Conservation (phyloP, 2,113 vertebrate genomes). For the Oreochromis spilurus region DNA sequence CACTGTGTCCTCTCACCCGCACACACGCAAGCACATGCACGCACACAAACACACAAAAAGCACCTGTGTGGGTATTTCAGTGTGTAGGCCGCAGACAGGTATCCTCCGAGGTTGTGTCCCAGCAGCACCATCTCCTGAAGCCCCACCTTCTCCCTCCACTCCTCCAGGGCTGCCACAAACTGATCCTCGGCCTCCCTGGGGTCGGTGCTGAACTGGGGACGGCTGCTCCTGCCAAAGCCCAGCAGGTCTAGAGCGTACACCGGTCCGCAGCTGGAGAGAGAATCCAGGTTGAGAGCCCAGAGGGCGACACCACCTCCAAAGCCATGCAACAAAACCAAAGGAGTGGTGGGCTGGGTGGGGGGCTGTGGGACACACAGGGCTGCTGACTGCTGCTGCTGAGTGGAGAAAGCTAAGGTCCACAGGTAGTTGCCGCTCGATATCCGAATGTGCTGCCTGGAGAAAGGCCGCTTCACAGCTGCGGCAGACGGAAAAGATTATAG, state of each 20-base stretch:
- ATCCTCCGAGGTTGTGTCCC: slow-evolving; percentile 92
- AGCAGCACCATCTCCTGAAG: slow-evolving; percentile 86
- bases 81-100: slow-evolving; percentile 85
- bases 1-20: not conserved
- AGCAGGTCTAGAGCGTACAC: slow-evolving; percentile 88
- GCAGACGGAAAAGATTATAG: not conserved
- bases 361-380: not conserved
- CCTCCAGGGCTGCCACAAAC: slow-evolving; percentile 87
- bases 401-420: slow-evolving; percentile 85
- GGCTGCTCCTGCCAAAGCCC: slow-evolving; percentile 91
- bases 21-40: not conserved
- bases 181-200: slow-evolving; percentile 81
- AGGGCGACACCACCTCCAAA: slow-evolving; percentile 90
- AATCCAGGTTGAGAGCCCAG: slow-evolving; percentile 89
- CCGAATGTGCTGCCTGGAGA: slow-evolving; percentile 78
- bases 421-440: slow-evolving; percentile 84
- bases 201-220: slow-evolving; percentile 77
- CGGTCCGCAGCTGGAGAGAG: slow-evolving; percentile 76
- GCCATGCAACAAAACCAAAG: slow-evolving; percentile 88
- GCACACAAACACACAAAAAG: not conserved
- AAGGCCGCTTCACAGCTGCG: slow-evolving; percentile 77
- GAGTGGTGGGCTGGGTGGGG: slow-evolving; percentile 61
- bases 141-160: slow-evolving; percentile 83
- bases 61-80: slow-evolving; percentile 85
- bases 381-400: not conserved